Conservation (phyloP, 2,888 invertebrate species). For the Pheosia gnoma region DNA sequence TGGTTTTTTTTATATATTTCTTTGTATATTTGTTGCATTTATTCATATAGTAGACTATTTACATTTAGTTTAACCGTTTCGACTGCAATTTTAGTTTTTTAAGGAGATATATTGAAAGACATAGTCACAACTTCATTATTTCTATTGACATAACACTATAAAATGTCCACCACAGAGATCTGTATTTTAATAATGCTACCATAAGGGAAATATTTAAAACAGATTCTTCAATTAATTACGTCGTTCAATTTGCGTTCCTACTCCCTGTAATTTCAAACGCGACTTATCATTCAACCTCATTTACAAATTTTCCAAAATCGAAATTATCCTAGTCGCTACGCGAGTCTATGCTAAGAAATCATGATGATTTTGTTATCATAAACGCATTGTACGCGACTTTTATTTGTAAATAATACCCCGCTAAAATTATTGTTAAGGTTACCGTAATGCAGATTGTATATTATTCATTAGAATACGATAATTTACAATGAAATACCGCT, state of each 20-base stretch:
- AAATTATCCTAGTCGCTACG: constrained; percentile 12
- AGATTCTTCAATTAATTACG: not conserved
- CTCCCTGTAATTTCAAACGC: constrained; percentile 26
- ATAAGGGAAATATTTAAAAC: not conserved
- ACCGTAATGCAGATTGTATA: constrained; percentile 74
- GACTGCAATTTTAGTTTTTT: constrained; percentile 58
- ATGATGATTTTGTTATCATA: constrained; percentile 31
- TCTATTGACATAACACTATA: constrained; percentile 37
- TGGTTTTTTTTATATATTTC: constrained; percentile 36
- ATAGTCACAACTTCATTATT: constrained; percentile 35
- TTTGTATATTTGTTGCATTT: constrained; percentile 80
- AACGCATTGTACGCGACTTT: constrained; percentile 28
- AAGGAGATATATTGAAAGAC: constrained; percentile 42
- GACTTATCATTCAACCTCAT: constrained; percentile 9
- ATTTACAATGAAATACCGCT: constrained; percentile 55
- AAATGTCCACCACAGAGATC: constrained; percentile 3
- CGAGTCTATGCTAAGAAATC: constrained; percentile 31
- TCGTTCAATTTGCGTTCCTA: constrained; percentile 30
- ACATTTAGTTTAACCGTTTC: constrained; percentile 34
- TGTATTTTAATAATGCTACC: constrained; percentile 7
- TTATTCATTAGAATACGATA: constrained; percentile 67
- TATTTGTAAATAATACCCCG: constrained; percentile 70
- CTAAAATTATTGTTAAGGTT: constrained; percentile 62
- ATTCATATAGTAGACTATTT: constrained; percentile 51
- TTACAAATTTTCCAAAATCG: constrained; percentile 13